A percentile compares a stretch with the other conserved stretches of the same genome.
phyloP scores from a whole-genome alignment of 2,113 vertebrate genomes.

The Canis aureus region DNA sequence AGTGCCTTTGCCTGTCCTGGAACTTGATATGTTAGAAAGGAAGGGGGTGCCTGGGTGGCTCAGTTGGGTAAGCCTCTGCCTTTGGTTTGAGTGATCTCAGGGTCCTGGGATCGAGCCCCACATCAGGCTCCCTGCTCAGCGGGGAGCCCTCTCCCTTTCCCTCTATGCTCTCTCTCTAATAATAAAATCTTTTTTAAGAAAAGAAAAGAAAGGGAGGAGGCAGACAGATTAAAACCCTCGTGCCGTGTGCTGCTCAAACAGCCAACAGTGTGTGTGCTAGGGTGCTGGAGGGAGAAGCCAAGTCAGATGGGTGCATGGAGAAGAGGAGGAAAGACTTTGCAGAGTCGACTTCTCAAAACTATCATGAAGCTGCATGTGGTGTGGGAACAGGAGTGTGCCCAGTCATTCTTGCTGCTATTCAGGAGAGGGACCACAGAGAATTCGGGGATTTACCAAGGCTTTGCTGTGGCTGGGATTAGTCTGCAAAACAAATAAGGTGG shows the following conservation, averaged over 20 bases:
- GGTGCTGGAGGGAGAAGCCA: slow-evolving; percentile 80
- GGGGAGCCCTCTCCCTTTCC: too few relatives aligned
- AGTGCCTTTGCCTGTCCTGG: neutral
- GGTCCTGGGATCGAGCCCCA: too few relatives aligned
- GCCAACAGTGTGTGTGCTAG: slow-evolving; percentile 73
- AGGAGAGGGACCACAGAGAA: slow-evolving; percentile 72
- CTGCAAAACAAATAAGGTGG: slow-evolving; percentile 87
- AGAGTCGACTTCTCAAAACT: slow-evolving; percentile 72
- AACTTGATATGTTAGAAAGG: slow-evolving; percentile 68
- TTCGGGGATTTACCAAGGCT: slow-evolving; percentile 83
- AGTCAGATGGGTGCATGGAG: slow-evolving; percentile 75
- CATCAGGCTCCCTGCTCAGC: too few relatives aligned
- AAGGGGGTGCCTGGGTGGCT: neutral
- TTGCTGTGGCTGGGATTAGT: slow-evolving; percentile 84
- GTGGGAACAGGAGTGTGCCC: slow-evolving; percentile 55
- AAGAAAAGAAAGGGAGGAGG: slow-evolving; percentile 53
- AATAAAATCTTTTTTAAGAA: too few relatives aligned
- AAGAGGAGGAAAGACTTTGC: slow-evolving; percentile 67
- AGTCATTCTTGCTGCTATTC: slow-evolving; percentile 55
- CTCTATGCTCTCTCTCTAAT: too few relatives aligned
- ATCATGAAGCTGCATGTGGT: slow-evolving; percentile 60
- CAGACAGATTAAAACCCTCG: slow-evolving; percentile 69
- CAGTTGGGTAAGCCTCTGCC: too few relatives aligned
- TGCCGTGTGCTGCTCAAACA: slow-evolving; percentile 83
- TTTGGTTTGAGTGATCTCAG: too few relatives aligned